phyloP scores from a whole-genome alignment of 2,113 vertebrate genomes.

The Amblyopsis rosae region DNA sequence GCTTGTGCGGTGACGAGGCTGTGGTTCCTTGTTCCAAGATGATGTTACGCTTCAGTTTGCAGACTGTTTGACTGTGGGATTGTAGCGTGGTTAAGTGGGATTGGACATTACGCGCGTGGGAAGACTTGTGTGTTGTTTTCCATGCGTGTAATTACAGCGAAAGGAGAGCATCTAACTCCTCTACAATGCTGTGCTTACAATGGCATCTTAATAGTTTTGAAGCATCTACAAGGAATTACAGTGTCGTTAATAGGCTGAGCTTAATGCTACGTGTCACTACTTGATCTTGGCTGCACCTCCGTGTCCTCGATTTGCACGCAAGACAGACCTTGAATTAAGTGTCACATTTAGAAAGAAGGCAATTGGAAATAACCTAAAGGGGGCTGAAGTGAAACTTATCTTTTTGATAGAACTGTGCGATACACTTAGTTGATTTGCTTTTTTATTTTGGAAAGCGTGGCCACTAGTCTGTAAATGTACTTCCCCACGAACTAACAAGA shows the following conservation, averaged over 20 bases:
- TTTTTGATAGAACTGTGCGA: neutral
- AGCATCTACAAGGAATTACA: neutral
- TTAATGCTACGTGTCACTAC: neutral
- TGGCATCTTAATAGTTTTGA: neutral
- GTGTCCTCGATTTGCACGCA: neutral
- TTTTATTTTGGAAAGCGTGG: neutral
- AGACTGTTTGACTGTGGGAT: neutral
- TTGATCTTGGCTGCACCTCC: constrained; percentile 13
- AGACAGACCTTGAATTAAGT: neutral
- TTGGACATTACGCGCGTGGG: neutral
- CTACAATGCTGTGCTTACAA: neutral
- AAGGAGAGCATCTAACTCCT: neutral
- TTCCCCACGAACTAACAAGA: too few relatives aligned
- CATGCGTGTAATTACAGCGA: neutral
- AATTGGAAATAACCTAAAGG: neutral
- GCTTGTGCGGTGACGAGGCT: neutral
- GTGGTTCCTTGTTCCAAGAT: neutral
- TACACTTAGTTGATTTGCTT: neutral
- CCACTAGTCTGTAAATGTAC: neutral
- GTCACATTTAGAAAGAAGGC: neutral
- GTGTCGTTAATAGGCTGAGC: neutral
- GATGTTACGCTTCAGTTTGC: neutral
- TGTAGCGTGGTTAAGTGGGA: neutral
- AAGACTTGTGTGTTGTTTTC: neutral
- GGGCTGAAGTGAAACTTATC: too few relatives aligned